Evolutionary conservation across 2,113 vertebrate species (phyloP).

Genomic region (Sclerurus mexicanus): DNA sequence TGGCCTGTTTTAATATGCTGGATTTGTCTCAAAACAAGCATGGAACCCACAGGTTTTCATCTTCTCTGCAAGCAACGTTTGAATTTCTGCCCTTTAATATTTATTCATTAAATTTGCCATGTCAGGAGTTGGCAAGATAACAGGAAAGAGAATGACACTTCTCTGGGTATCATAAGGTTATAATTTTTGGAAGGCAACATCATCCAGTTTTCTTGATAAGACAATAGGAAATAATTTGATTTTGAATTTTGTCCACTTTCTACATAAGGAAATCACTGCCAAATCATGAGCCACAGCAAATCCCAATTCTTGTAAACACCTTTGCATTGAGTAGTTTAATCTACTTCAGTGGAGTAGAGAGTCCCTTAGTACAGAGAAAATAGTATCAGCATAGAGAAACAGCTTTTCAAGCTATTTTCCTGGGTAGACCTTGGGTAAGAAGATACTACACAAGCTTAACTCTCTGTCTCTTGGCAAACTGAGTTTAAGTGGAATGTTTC

Average conservation of each 20-base stretch:
- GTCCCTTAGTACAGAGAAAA: background rate
- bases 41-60: background rate
- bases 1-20: background rate
- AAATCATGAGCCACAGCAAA: background rate
- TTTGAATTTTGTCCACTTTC: background rate
- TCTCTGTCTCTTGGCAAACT: background rate
- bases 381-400: background rate
- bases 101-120: background rate
- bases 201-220: background rate
- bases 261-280: background rate
- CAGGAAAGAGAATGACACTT: background rate
- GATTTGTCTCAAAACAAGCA: background rate
- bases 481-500: background rate
- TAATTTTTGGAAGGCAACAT: background rate
- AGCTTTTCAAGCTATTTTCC: background rate
- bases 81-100: conserved; percentile 11
- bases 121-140: background rate
- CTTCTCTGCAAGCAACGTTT: background rate
- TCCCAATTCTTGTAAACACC: background rate
- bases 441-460: background rate
- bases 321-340: background rate
- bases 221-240: background rate
- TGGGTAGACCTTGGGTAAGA: background rate
- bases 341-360: background rate
- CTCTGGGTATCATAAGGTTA: background rate